Conservation (phyloP, 2,797 vertebrate species). For the Pelochelys cantorii region DNA sequence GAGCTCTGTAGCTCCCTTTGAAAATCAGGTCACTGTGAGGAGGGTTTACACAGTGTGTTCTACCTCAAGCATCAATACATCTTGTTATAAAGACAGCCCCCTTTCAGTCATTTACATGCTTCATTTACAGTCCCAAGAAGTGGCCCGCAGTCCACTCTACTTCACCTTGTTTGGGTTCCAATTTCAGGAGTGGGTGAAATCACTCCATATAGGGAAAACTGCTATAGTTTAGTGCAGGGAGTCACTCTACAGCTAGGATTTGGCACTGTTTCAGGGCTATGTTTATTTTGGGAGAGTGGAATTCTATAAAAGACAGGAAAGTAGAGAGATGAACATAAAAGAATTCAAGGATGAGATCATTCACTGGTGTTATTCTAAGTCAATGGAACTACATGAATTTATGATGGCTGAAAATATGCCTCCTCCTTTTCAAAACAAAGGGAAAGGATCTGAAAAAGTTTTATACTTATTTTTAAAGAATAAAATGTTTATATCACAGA, state of each 20-base stretch:
- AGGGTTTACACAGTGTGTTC: background rate
- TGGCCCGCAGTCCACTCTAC: background rate
- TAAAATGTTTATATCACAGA: background rate
- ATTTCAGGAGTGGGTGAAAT: background rate
- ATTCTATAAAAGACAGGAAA: background rate
- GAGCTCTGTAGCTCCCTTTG: background rate
- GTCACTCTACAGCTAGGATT: rapidly evolving
- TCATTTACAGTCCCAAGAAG: background rate
- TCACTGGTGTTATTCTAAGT: background rate
- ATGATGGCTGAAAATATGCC: background rate
- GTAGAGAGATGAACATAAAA: background rate
- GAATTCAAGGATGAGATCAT: background rate
- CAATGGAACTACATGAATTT: background rate
- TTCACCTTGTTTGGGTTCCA: background rate
- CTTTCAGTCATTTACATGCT: background rate
- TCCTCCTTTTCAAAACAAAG: background rate
- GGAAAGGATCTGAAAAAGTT: background rate
- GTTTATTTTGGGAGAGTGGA: background rate
- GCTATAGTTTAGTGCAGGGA: background rate
- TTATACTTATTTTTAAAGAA: background rate
- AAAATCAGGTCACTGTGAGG: background rate
- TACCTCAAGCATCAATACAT: slow-evolving; percentile 14
- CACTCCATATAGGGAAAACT: background rate
- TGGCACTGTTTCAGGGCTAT: background rate
- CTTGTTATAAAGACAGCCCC: slow-evolving; percentile 16